phyloP scores from a whole-genome alignment of 2,113 vertebrate genomes.

The Alexandromys fortis region DNA sequence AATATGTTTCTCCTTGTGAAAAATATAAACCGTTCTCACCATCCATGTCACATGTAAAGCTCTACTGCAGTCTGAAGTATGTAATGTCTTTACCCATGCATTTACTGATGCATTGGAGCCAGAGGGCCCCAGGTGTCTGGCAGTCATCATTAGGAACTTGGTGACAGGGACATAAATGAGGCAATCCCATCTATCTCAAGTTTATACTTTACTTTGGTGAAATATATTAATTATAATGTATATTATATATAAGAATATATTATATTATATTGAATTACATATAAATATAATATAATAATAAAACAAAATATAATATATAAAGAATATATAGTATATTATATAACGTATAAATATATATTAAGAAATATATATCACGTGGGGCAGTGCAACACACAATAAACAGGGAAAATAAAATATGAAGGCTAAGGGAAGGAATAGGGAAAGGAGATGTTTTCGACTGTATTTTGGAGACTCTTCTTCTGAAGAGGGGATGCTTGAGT shows the following conservation, averaged over 20 bases:
- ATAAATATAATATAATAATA: too few relatives aligned
- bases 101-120: neutral
- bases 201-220: neutral
- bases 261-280: too few relatives aligned
- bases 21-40: neutral
- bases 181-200: neutral
- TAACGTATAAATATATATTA: neutral
- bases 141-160: neutral
- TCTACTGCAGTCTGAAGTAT: neutral
- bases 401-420: neutral
- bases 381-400: accelerated
- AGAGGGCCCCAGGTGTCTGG: neutral
- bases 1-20: neutral
- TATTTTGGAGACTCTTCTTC: neutral
- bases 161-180: neutral
- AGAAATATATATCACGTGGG: neutral
- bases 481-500: neutral
- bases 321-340: too few relatives aligned
- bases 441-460: accelerated
- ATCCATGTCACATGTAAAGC: neutral
- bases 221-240: too few relatives aligned
- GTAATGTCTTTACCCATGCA: neutral
- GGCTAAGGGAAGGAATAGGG: too few relatives aligned
- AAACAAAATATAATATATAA: too few relatives aligned
- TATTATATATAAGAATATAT: too few relatives aligned